Evolutionary conservation across 2,888 invertebrate species (phyloP).

Genomic region (Drosophila affinis): DNA sequence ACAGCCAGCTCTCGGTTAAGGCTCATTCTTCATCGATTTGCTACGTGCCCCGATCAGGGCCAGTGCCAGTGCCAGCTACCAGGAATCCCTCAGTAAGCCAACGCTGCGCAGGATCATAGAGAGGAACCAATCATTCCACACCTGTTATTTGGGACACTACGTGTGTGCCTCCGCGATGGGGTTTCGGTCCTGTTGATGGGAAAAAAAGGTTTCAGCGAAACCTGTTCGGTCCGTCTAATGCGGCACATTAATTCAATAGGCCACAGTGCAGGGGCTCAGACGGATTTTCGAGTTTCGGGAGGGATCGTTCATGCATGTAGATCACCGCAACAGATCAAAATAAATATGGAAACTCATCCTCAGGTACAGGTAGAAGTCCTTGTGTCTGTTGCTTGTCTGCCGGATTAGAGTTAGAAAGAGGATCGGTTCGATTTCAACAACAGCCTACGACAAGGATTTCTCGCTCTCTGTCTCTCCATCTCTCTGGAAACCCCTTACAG

Average conservation of each 20-base stretch:
- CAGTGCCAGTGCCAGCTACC: slow-evolving; percentile 15
- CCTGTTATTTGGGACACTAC: slow-evolving; percentile 74
- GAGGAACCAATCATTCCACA: slow-evolving; percentile 70
- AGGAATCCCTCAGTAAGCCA: slow-evolving; percentile 34
- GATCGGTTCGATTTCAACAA: slow-evolving; percentile 36
- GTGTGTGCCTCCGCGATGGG: slow-evolving; percentile 43
- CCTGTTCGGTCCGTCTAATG: slow-evolving; percentile 67
- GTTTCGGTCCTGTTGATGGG: neutral
- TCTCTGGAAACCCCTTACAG: slow-evolving; percentile 24
- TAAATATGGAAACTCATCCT: slow-evolving; percentile 38
- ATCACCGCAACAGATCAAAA: slow-evolving; percentile 53
- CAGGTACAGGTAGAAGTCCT: slow-evolving; percentile 52
- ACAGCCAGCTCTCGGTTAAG: slow-evolving; percentile 26
- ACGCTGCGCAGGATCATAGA: slow-evolving; percentile 42
- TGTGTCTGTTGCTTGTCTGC: slow-evolving; percentile 45
- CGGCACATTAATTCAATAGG: slow-evolving; percentile 71
- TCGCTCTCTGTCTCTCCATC: slow-evolving; percentile 1
- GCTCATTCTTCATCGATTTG: slow-evolving; percentile 57
- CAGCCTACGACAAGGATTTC: slow-evolving; percentile 36
- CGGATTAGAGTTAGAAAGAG: slow-evolving; percentile 67
- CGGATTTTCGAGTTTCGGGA: slow-evolving; percentile 8
- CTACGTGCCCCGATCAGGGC: slow-evolving; percentile 55
- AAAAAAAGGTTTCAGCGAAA: slow-evolving; percentile 36
- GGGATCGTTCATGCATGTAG: slow-evolving; percentile 46
- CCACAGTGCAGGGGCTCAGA: slow-evolving; percentile 10